A percentile compares a stretch with the other conserved stretches of the same genome.
Evolutionary conservation across 2,888 invertebrate species (phyloP).

Genomic region (Capitulum mitella): DNA sequence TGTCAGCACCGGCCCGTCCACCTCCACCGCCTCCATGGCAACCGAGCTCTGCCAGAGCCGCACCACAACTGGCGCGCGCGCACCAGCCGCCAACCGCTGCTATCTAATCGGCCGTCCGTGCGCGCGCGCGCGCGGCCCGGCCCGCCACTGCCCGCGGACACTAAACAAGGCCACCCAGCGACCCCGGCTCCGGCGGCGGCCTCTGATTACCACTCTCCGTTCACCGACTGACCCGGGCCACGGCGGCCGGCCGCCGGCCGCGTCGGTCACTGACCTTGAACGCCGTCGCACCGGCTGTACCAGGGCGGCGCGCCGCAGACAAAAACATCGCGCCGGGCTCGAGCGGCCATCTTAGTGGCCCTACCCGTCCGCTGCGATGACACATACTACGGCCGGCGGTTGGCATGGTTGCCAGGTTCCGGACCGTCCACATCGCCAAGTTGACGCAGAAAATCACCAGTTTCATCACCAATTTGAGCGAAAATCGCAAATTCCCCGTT

Average conservation of each 20-base stretch:
- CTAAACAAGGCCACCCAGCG: background rate
- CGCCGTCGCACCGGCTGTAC: background rate
- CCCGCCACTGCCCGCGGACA: background rate
- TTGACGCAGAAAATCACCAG: too few relatives aligned
- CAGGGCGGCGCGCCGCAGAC: too few relatives aligned
- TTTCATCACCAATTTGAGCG: too few relatives aligned
- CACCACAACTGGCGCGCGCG: background rate
- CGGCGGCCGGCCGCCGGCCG: too few relatives aligned
- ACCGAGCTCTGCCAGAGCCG: background rate
- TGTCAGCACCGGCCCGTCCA: constrained; percentile 7
- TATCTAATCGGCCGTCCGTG: constrained; percentile 25
- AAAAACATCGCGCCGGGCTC: too few relatives aligned
- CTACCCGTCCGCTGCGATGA: background rate
- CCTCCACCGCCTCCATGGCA: constrained; percentile 7
- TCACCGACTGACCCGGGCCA: too few relatives aligned
- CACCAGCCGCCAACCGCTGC: background rate
- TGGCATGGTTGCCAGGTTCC: too few relatives aligned
- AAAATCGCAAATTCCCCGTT: too few relatives aligned
- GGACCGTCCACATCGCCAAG: too few relatives aligned
- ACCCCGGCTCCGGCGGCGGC: too few relatives aligned
- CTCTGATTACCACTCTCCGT: background rate
- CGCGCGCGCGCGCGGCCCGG: constrained; percentile 7
- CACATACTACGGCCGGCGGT: too few relatives aligned
- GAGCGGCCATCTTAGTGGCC: background rate
- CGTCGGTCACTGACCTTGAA: background rate